Conservation (phyloP, 2,113 vertebrate species). For the Cyanoderma ruficeps region DNA sequence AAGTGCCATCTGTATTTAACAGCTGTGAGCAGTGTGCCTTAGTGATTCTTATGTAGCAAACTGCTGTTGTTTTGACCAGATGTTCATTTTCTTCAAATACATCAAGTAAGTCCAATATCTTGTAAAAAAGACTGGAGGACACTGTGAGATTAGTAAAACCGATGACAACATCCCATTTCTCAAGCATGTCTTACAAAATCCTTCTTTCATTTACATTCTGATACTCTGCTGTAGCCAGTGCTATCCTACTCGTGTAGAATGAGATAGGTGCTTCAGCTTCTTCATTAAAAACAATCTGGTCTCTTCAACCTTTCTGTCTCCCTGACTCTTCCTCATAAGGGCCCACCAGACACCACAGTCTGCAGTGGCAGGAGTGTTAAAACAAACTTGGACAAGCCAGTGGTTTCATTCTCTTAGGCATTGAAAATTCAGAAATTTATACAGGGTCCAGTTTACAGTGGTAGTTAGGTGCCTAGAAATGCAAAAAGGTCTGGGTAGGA, state of each 20-base stretch:
- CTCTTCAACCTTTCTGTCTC: background rate
- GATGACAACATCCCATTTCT: background rate
- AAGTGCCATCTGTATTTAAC: slow-evolving; percentile 42
- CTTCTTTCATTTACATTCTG: background rate
- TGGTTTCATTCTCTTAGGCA: background rate
- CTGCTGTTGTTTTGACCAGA: slow-evolving; percentile 4
- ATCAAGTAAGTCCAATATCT: background rate
- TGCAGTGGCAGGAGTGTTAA: background rate
- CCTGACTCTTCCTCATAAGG: background rate
- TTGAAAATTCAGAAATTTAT: background rate
- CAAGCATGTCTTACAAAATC: background rate
- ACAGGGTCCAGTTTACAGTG: background rate
- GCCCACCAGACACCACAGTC: background rate
- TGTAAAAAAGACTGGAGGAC: background rate
- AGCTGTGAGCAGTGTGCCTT: background rate
- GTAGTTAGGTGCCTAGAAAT: background rate
- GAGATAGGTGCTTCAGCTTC: background rate
- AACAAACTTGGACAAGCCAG: background rate
- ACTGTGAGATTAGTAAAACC: background rate
- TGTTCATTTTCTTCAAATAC: background rate
- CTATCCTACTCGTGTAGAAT: background rate
- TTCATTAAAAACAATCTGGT: background rate
- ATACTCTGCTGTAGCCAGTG: background rate
- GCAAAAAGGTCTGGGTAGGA: slow-evolving; percentile 15
- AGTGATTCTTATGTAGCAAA: background rate